These are phyloP conservation scores for Pseudachorutes palmiensis DNA, from an alignment of 1,140 invertebrate genomes.

Conservation along the genomic window DNA sequence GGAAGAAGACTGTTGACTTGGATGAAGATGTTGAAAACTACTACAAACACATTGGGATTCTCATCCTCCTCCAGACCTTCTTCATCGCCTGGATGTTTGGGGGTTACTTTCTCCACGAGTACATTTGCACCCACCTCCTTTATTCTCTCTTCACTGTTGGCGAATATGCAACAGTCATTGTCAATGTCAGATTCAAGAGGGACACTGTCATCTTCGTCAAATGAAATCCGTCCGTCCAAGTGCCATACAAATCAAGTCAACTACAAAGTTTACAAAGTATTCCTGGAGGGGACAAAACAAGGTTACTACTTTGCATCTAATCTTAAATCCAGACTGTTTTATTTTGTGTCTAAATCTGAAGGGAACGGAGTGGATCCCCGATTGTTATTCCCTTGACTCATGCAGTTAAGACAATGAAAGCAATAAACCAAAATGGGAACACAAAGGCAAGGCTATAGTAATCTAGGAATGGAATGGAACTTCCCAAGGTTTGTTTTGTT, in stretches of 20 bases:
- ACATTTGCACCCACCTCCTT: conserved; percentile 7
- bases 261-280: too few relatives aligned
- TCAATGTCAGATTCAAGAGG: conserved; percentile 23
- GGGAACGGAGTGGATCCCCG: too few relatives aligned
- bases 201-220: conserved; percentile 21
- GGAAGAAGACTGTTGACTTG: conserved; percentile 4
- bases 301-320: too few relatives aligned
- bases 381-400: too few relatives aligned
- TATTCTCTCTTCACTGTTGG: conserved; percentile 13
- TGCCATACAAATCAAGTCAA: not conserved
- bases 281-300: too few relatives aligned
- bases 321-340: too few relatives aligned
- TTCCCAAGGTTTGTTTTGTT: too few relatives aligned
- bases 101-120: conserved; percentile 10
- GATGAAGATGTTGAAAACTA: conserved; percentile 8
- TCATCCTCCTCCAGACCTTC: conserved; percentile 14
- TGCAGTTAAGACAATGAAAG: too few relatives aligned
- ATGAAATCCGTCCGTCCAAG: not conserved
- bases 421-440: too few relatives aligned
- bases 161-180: conserved; percentile 19
- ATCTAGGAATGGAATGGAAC: too few relatives aligned
- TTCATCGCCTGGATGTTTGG: conserved; percentile 16
- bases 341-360: too few relatives aligned
- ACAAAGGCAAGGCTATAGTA: too few relatives aligned
- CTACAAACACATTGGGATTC: conserved; percentile 17